Evolutionary conservation across 2,888 invertebrate species (phyloP).

Genomic region (Ephialtes manifestator): DNA sequence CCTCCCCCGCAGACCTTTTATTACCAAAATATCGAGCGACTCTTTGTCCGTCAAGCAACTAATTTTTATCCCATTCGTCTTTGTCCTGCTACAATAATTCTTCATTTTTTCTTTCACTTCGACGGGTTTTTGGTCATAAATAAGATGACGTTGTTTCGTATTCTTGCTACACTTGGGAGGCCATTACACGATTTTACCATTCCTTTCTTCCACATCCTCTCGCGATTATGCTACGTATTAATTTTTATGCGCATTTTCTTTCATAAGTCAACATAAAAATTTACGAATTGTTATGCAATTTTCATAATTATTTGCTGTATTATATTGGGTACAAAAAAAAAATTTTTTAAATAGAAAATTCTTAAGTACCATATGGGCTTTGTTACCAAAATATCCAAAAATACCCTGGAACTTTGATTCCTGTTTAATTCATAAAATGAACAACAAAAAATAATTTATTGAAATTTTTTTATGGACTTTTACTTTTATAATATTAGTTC

Average conservation of each 20-base stretch:
- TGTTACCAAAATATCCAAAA: slow-evolving; percentile 23
- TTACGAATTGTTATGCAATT: background rate
- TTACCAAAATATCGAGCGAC: slow-evolving; percentile 1
- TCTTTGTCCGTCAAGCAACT: background rate
- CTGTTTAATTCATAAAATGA: background rate
- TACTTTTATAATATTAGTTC: too few species aligned
- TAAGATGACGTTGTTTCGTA: slow-evolving; percentile 29
- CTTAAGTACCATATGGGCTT: background rate
- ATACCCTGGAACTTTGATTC: background rate
- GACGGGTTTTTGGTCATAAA: background rate
- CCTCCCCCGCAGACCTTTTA: slow-evolving; percentile 25
- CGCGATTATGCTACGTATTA: background rate
- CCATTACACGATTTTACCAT: slow-evolving; percentile 57
- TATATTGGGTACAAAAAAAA: background rate
- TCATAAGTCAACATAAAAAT: background rate
- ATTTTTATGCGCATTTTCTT: background rate
- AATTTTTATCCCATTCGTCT: background rate
- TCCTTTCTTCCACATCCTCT: slow-evolving; percentile 14
- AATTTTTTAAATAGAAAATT: background rate
- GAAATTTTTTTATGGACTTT: too few species aligned
- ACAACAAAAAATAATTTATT: too few species aligned
- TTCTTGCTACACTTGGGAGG: slow-evolving; percentile 13
- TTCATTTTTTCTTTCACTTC: background rate
- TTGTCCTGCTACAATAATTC: background rate
- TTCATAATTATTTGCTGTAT: background rate